Percentiles rank a stretch among this genome's conserved stretches.
Conservation (phyloP, 2,888 invertebrate species). For the Laothoe populi region DNA sequence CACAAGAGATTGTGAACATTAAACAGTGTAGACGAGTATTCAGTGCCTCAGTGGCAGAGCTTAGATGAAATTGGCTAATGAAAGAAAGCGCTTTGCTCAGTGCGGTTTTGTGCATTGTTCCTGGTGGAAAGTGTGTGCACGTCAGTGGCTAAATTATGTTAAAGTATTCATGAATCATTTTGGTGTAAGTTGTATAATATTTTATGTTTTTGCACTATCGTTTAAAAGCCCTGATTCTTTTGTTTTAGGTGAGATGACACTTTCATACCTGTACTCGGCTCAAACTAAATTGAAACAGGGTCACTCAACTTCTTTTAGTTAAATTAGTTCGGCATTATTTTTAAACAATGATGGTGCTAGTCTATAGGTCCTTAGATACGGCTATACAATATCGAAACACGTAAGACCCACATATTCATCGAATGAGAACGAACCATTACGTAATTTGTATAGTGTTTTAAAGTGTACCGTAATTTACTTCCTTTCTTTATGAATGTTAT, state of each 20-base stretch:
- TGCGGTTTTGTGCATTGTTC: conserved; percentile 17
- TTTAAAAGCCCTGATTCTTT: neutral
- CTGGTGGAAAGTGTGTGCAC: conserved; percentile 29
- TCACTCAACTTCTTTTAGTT: conserved; percentile 1
- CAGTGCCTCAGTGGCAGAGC: conserved; percentile 39
- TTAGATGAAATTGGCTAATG: conserved; percentile 33
- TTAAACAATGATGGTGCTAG: conserved; percentile 38
- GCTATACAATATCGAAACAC: conserved; percentile 62
- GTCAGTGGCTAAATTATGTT: conserved; percentile 1
- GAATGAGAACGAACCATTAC: conserved; percentile 55
- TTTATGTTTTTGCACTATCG: neutral
- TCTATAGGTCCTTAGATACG: conserved; percentile 45
- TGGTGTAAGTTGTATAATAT: conserved; percentile 11
- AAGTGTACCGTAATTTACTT: conserved; percentile 18
- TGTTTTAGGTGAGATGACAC: neutral
- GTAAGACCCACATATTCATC: conserved; percentile 68
- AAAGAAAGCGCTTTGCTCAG: conserved; percentile 22
- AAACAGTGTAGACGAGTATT: conserved; percentile 45
- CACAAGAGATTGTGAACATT: conserved; percentile 46
- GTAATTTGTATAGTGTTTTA: conserved; percentile 46
- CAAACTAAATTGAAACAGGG: neutral
- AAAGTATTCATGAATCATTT: conserved; percentile 14
- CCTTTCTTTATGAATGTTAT: conserved; percentile 1
- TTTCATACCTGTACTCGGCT: neutral
- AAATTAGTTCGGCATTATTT: neutral